Evolutionary conservation across 2,113 vertebrate genomes (phyloP).

Genomic region (Mesitornis unicolor): DNA sequence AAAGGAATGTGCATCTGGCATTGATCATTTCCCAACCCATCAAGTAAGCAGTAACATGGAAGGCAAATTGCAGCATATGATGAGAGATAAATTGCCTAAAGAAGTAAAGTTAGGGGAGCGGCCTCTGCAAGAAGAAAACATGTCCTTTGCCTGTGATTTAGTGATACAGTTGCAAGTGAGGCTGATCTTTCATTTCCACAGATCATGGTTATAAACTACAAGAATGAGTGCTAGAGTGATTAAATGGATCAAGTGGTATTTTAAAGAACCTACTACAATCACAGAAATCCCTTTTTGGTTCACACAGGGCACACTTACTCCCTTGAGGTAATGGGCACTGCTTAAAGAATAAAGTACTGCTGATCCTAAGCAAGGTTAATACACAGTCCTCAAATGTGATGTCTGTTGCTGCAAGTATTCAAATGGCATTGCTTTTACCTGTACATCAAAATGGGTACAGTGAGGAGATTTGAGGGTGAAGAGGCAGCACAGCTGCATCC

Average conservation of each 20-base stretch:
- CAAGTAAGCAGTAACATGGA: neutral
- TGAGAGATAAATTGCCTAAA: conserved; percentile 7
- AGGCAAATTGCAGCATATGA: conserved; percentile 34
- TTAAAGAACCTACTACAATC: neutral
- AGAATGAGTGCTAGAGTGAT: neutral
- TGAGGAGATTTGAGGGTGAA: neutral
- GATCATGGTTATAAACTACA: neutral
- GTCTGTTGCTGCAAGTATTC: neutral
- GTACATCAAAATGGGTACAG: neutral
- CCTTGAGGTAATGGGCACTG: neutral
- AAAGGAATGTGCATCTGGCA: conserved; percentile 54
- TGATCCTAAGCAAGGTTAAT: neutral
- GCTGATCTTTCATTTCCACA: neutral
- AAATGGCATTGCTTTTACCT: rapidly evolving
- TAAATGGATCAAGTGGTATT: neutral
- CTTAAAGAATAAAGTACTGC: neutral
- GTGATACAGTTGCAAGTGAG: neutral
- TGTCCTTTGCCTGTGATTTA: neutral
- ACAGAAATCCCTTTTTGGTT: neutral
- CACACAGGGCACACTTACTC: neutral
- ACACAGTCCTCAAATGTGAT: neutral
- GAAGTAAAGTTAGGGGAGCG: neutral
- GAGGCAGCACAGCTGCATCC: neutral
- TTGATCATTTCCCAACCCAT: conserved; percentile 29
- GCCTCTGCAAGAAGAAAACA: neutral